Evolutionary conservation across 2,113 vertebrate species (phyloP), one percentile per base, ranked within the genome.

Genomic region (Dryoscopus gambensis): DNA sequence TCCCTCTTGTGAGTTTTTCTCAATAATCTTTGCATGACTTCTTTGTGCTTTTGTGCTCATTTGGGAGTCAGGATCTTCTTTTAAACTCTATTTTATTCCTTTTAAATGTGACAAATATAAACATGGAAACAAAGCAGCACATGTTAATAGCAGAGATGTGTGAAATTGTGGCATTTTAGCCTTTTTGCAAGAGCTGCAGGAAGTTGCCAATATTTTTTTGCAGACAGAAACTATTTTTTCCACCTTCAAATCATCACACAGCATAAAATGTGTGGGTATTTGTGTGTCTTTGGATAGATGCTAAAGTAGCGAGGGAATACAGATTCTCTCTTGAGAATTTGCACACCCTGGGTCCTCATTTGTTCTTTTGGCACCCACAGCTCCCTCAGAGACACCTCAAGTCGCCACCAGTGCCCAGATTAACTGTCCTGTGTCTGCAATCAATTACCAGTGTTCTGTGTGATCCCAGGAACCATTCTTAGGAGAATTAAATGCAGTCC

Each of bases 101-200:
- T 98, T 97, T 93, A 95, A 93, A 97, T 83, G 76, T 93, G 95
- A 95, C 93, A 97, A 97, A 96, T 96, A 97, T 90, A 97, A 97
- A 97, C 97, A 96, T 2, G 46, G 93, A 97, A 97, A 96, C 97
- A 97, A 97, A 98, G 93, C 95, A 89, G 84, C 84, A 49, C 93
- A 89, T 14, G 13, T 97, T 96, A 97, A 95, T 97, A 96, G 71
- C 49, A 97, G 93, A 77, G 40, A 68, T 49, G 69, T 90, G 83
- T 78, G 85, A 94, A 94, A 84, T 37, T 52, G n/a, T 50, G 64
- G 37, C 44, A 37, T 46, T 70, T 91, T 89, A 96, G 74, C 81
- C 62, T 88, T 93, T 94, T 93, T 89, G 69, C 50, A 75, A 81
- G 85, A 90, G 40, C 68, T 6, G 12, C 93, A 71, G 82, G 55